These are phyloP conservation scores for Gari tellinella DNA, from an alignment of 2,888 invertebrate genomes.

Conservation along the genomic window DNA sequence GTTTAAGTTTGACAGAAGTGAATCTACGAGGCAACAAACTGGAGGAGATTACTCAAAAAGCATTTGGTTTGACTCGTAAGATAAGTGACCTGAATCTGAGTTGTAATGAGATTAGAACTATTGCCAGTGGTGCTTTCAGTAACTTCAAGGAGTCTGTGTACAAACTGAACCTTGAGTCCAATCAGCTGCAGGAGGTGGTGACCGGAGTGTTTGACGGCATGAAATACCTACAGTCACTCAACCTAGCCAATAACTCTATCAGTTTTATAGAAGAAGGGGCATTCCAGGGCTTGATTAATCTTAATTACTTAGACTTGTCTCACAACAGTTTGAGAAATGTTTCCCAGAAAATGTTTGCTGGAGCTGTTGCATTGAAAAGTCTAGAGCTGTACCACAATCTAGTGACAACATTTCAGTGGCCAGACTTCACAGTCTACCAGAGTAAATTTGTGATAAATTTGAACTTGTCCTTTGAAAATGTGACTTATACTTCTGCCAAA, in stretches of 20 bases:
- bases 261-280: conserved; percentile 55
- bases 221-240: conserved; percentile 59
- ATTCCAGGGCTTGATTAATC: conserved; percentile 56
- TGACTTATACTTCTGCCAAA: conserved; percentile 37
- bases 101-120: conserved; percentile 59
- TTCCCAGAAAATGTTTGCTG: conserved; percentile 39
- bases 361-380: conserved; percentile 34
- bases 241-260: conserved; percentile 60
- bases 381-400: conserved; percentile 63
- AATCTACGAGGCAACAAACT: conserved; percentile 65
- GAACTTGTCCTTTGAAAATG: conserved; percentile 57
- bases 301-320: conserved; percentile 62
- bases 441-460: conserved; percentile 44
- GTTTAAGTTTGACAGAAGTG: conserved; percentile 63
- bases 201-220: conserved; percentile 72
- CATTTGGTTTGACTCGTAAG: conserved; percentile 61
- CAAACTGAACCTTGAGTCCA: conserved; percentile 58
- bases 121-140: conserved; percentile 69
- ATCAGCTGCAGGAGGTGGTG: conserved; percentile 58
- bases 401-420: conserved; percentile 46
- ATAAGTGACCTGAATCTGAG: conserved; percentile 66
- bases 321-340: conserved; percentile 55
- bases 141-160: conserved; percentile 70
- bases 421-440: conserved; percentile 29
- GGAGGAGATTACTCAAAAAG: conserved; percentile 54